phyloP scores from a whole-genome alignment of 2,888 invertebrate genomes.

The Didymodactylos carnosus region DNA sequence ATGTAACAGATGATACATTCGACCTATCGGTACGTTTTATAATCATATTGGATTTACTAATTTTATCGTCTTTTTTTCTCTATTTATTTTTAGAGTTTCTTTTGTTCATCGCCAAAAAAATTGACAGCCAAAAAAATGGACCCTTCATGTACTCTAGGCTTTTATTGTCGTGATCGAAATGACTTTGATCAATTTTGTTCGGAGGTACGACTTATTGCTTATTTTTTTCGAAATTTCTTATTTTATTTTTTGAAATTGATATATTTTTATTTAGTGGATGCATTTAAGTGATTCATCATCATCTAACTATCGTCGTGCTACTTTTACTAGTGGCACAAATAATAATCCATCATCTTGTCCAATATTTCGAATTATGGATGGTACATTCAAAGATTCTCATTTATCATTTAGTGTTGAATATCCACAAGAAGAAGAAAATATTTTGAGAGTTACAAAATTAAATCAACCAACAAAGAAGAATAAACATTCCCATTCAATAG shows the following conservation, averaged over 20 bases:
- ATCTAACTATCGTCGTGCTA: too few relatives aligned
- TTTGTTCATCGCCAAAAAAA: background rate
- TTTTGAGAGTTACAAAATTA: background rate
- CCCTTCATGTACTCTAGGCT: constrained; percentile 8
- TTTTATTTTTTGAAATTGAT: too few relatives aligned
- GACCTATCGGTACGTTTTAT: background rate
- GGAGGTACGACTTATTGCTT: constrained; percentile 25
- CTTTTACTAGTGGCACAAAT: too few relatives aligned
- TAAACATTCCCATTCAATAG: background rate
- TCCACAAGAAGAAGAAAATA: background rate
- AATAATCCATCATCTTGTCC: background rate
- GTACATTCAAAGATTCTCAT: background rate
- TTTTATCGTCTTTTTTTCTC: background rate
- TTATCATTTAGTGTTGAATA: background rate
- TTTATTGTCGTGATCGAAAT: constrained; percentile 1
- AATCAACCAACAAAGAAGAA: background rate
- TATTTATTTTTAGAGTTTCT: background rate
- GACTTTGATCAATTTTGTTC: background rate
- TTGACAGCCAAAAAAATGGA: constrained; percentile 2
- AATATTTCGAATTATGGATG: background rate
- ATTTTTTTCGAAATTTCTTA: background rate
- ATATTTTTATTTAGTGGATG: background rate
- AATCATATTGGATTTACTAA: background rate
- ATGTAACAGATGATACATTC: constrained; percentile 59
- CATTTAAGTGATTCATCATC: background rate